Base-by-base conservation (phyloP, 2,113 vertebrate species). In the Arvicanthis niloticus region DNA sequence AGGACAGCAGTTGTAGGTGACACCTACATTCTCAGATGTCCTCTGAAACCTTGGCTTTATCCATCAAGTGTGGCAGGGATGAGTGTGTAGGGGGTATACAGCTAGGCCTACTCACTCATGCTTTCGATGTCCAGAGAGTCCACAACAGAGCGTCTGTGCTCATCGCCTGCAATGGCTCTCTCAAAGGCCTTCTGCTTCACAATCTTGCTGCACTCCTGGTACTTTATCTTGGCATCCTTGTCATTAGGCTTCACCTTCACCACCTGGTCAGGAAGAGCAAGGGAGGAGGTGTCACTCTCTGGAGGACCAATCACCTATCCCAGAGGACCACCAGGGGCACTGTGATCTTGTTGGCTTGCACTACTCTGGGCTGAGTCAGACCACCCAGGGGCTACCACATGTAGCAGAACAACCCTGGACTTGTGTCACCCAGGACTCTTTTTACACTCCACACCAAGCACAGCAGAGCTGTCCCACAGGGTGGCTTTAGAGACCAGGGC, bases 151-250 rank as follows among this genome's bases (percentile, higher is more conserved):
- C 99, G 99, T 88, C 99, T 99, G 93, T 98, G 99, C 98, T 99
- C 99, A 0, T 99, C 99, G 0, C 99, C 99, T 56, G 99, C 99
- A 0, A 99, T 99, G 87, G 99, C 99, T 70, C 99, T 98, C 97
- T 99, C 99, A 0, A 99, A 99, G 0, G 99, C 99, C 97, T 99
- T 99, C 98, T 99, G 99, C 92, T 99, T 99, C 82, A 99, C 99
- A 0, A 99, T 99, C 98, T 99, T 99, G 98, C 99, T 99, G 97
- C 99, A 99, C 97, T 99, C 99, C 97, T 99, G 99, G 97, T 99
- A 99, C 91, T 99, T 99, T 98, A 99, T 98, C 97, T 98, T 99
- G 78, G 99, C 99, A 10, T 99, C 99, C 96, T 99, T 99, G 98
- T 99, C 99, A 0, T 99, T 99, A 5, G 99, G 99, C 87, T 99